Conservation (phyloP, 1,140 invertebrate genomes). For the Drosophila ambigua region DNA sequence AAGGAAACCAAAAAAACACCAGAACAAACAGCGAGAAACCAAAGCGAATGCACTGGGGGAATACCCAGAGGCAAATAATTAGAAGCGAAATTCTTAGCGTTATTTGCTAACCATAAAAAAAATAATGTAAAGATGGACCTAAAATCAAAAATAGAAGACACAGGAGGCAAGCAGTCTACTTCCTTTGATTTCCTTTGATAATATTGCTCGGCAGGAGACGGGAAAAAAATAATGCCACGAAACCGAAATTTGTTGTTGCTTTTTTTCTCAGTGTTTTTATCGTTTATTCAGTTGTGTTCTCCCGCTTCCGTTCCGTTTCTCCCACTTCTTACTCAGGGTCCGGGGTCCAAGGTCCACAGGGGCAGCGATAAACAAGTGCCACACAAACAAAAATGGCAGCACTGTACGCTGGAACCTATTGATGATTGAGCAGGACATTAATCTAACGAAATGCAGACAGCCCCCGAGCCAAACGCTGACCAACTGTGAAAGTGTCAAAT, state of each 20-base stretch:
- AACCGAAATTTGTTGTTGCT: too few relatives aligned
- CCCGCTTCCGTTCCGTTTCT: slow-evolving; percentile 3
- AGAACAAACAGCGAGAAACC: slow-evolving; percentile 28
- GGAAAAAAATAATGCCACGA: not conserved
- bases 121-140: too few relatives aligned
- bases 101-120: too few relatives aligned
- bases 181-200: too few relatives aligned
- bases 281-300: not conserved
- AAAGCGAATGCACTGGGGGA: not conserved
- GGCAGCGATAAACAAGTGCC: slow-evolving; percentile 76
- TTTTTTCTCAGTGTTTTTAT: too few relatives aligned
- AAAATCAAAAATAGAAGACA: too few relatives aligned
- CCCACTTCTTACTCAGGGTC: not conserved
- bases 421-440: slow-evolving; percentile 82
- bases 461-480: slow-evolving; percentile 68
- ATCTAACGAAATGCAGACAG: slow-evolving; percentile 80
- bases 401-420: slow-evolving; percentile 74
- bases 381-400: slow-evolving; percentile 72
- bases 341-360: slow-evolving; percentile 28
- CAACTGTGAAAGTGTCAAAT: slow-evolving; percentile 82
- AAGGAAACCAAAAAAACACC: slow-evolving; percentile 41
- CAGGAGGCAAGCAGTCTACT: too few relatives aligned
- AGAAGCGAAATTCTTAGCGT: too few relatives aligned
- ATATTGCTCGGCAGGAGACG: not conserved
- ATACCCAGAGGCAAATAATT: too few relatives aligned